Conservation (phyloP, 2,797 vertebrate genomes). For the Ispidina picta region DNA sequence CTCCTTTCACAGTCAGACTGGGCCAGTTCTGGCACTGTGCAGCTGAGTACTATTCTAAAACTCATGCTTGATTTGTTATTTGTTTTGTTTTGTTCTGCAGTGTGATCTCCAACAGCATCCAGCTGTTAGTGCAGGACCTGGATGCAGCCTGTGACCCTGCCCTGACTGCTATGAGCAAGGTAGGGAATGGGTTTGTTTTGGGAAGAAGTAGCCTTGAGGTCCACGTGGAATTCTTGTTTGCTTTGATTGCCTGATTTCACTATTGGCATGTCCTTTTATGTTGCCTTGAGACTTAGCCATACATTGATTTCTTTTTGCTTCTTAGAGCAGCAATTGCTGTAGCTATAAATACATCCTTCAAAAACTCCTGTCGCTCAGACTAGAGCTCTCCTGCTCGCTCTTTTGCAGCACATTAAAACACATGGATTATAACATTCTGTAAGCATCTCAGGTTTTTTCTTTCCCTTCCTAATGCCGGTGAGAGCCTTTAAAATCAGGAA, state of each 20-base stretch:
- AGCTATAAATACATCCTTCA: not conserved
- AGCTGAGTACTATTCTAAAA: not conserved
- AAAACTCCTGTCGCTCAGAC: not conserved
- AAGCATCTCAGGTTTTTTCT: not conserved
- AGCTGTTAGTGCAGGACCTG: constrained; percentile 96
- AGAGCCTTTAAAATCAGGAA: not conserved
- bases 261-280: not conserved
- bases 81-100: constrained; percentile 67
- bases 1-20: not conserved
- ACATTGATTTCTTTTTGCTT: not conserved
- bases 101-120: constrained; percentile 98
- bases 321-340: not conserved
- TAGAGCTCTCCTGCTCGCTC: not conserved
- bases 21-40: not conserved
- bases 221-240: not conserved
- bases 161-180: constrained; percentile 98
- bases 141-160: constrained; percentile 97
- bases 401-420: not conserved
- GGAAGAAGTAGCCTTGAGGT: not conserved
- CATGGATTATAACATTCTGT: not conserved
- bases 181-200: constrained; percentile 46
- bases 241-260: not conserved
- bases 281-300: not conserved
- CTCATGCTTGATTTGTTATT: not conserved
- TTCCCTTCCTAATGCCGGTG: not conserved